Evolutionary conservation across 1,140 invertebrate species (phyloP).

Genomic region (Coelopa frigida): DNA sequence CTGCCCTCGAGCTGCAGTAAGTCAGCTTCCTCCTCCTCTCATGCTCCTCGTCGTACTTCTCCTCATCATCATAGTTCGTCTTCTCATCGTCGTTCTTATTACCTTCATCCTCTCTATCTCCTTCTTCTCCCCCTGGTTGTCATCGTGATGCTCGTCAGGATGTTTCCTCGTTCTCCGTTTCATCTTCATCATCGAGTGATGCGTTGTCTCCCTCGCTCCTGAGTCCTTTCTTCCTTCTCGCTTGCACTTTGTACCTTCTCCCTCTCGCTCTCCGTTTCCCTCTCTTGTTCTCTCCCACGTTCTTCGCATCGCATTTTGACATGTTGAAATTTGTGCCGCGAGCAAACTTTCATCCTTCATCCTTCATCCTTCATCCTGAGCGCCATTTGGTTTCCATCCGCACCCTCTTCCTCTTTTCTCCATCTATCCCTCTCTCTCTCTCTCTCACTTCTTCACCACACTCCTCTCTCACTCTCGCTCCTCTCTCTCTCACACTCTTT

Average conservation of each 20-base stretch:
- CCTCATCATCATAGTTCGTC: not conserved
- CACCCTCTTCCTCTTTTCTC: not conserved
- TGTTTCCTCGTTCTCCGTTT: not conserved
- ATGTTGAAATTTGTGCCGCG: too few relatives aligned
- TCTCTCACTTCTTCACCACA: not conserved
- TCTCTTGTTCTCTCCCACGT: not conserved
- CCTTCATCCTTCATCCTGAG: too few relatives aligned
- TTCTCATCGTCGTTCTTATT: not conserved
- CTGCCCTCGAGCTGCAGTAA: too few relatives aligned
- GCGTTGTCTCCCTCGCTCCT: not conserved
- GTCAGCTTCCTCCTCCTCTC: not conserved
- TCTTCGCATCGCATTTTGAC: not conserved
- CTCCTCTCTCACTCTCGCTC: too few relatives aligned
- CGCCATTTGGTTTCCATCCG: too few relatives aligned
- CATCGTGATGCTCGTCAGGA: not conserved
- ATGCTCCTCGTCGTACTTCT: not conserved
- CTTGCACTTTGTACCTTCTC: not conserved
- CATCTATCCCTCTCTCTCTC: not conserved
- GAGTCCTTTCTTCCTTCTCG: not conserved
- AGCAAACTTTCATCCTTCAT: too few relatives aligned
- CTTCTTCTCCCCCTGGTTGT: not conserved
- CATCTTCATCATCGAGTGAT: not conserved
- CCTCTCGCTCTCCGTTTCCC: not conserved
- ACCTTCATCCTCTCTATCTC: not conserved
- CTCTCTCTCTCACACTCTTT: too few relatives aligned